Base-by-base conservation (phyloP, 2,113 vertebrate species). In the Percopsis transmontana region DNA sequence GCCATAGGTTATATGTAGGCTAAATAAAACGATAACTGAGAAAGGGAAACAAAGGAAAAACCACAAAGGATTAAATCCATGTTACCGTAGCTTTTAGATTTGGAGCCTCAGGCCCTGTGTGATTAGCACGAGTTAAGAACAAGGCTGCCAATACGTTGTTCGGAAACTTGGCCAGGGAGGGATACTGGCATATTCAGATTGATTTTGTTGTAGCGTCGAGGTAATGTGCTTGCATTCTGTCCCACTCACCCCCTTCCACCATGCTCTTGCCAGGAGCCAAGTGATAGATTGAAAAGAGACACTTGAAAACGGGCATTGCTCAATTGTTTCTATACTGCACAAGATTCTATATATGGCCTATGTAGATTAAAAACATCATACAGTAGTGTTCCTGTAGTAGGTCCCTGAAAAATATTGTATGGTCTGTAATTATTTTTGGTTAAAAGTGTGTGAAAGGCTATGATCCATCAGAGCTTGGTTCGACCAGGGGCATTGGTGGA, bases 141-240 rank as follows among this genome's bases (percentile, higher is more conserved):
- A 23, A 41, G 33, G 2, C 53, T 70, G 69, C 78, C 80, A 81
- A 76, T 72, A 15, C 74, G 79, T 69, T 62, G 64, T 72, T 63
- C 58, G 23, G 45, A 74, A 70, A 60, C 70, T 86, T 75, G 70
- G 76, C 80, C 14, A 6, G 23, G 15, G 19, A 58, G 62, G 65
- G 39, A 39, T 27, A 40, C 14, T 69, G 85, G 61, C 70, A 70
- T 40, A 62, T 76, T 80, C 75, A 57, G 21, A 89, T 84, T 70
- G 84, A 82, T 85, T 79, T 55, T 72, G 62, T 79, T 75, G 81
- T 65, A 75, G 64, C 66, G 13, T 58, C 6, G 71, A 68, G 80
- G 52, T 85, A 83, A 89, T 81, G 77, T 76, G 72, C 70, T 76
- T 62, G 80, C 74, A 65, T 69, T 60, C 42, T 53, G 40, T 58